Conservation (phyloP, 2,888 invertebrate species). For the Catocala sponsa region DNA sequence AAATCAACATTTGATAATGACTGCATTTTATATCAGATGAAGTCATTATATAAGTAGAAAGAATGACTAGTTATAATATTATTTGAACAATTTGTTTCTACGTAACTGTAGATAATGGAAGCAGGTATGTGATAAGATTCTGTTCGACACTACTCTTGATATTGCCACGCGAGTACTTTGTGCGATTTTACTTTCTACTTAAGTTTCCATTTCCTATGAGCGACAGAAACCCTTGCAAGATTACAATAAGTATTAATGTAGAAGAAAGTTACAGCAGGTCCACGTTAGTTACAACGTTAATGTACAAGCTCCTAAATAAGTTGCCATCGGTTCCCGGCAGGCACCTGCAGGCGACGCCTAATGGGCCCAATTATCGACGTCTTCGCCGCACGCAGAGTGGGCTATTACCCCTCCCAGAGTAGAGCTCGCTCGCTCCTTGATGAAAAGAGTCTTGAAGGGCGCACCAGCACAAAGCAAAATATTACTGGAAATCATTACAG, state of each 20-base stretch:
- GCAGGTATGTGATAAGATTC: constrained; percentile 14
- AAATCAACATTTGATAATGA: too few relatives aligned
- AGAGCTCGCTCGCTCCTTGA: constrained; percentile 53
- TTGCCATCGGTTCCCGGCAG: constrained; percentile 57
- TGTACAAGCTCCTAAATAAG: constrained; percentile 65
- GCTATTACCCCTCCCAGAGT: constrained; percentile 70
- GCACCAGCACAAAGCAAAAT: constrained; percentile 42
- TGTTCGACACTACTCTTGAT: background rate
- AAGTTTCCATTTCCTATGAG: too few relatives aligned
- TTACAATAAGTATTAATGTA: constrained; percentile 25
- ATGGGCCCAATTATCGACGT: constrained; percentile 81
- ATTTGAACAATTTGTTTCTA: constrained; percentile 12
- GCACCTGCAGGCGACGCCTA: constrained; percentile 76
- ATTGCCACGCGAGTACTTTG: background rate
- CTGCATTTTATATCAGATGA: background rate
- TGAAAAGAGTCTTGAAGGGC: constrained; percentile 52
- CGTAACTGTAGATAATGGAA: constrained; percentile 12
- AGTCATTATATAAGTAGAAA: background rate
- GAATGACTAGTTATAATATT: constrained; percentile 13
- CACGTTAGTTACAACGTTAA: constrained; percentile 30
- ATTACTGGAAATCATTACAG: constrained; percentile 46
- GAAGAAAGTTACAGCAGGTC: constrained; percentile 35
- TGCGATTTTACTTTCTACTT: constrained; percentile 7
- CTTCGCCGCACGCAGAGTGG: constrained; percentile 68
- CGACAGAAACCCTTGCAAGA: background rate